Base-by-base conservation (phyloP, 2,113 vertebrate genomes). In the Periophthalmus modestus region DNA sequence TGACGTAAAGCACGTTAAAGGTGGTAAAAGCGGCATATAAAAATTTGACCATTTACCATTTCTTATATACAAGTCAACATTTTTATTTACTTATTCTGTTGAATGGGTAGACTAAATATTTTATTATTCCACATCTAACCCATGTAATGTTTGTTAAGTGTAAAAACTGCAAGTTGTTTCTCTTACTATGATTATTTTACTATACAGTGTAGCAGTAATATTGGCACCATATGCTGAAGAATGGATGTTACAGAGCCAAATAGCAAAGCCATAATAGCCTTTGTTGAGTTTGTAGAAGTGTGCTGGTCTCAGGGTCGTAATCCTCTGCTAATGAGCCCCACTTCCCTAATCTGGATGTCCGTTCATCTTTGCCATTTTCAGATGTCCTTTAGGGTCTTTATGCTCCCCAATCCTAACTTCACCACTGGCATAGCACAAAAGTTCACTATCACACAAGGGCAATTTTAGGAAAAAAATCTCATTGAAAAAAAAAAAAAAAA, bases 261-360 rank as follows among this genome's bases (percentile, higher is more conserved):
- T 65, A n/a, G 43, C 3, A 65, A 12, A 65, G 34, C n/a, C 62
- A 65, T n/a, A n/a, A 65, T 9, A 55, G 16, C 0, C 34, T 39
- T 65, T 65, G 16, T 39, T 62, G 13, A 36, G 15, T 16, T 63
- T 36, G 7, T 43, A 43, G 7, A 39, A 43, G 34, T n/a, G 34
- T n/a, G 34, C 34, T 43, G 33, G 18, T 19, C 18, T 9, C 5
- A 7, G 62, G 62, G 62, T 65, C 34, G 1, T 65, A 65, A 65
- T 65, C 62, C 62, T 62, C 7, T 19, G n/a, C 62, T 65, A 65
- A 65, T 65, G 34, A 65, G 16, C 34, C 62, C 62, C 62, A 11
- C 19, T 65, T 65, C 34, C 19, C 33, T 65, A 65, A 65, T 65
- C 62, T 39, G n/a, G 34, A 43, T 65, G 62, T 65, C 62, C 28